A percentile compares a stretch with the other conserved stretches of the same genome.
Evolutionary conservation across 2,113 vertebrate species (phyloP).

Genomic region (Poecilia latipinna): DNA sequence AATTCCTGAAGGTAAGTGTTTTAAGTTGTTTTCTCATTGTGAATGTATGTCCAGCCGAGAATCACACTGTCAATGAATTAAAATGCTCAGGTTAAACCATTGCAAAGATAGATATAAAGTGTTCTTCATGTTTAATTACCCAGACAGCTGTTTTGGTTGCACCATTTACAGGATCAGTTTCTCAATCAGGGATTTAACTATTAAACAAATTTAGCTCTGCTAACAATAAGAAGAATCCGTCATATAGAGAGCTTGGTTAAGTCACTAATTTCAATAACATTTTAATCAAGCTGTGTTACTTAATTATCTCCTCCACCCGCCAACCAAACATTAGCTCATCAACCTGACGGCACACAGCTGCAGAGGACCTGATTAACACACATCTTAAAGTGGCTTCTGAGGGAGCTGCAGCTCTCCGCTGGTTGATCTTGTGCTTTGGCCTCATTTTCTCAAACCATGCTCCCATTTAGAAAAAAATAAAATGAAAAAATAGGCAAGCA

Average conservation of each 20-base stretch:
- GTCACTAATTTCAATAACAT: not conserved
- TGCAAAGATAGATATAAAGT: not conserved
- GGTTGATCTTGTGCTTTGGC: not conserved
- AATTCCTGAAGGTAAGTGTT: not conserved
- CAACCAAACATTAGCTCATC: not conserved
- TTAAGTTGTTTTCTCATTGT: not conserved
- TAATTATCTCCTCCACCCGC: not conserved
- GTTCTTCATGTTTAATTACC: too few species aligned
- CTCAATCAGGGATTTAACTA: too few species aligned
- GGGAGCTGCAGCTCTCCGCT: not conserved
- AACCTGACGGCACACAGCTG: not conserved
- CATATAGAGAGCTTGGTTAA: too few species aligned
- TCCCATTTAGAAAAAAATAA: not conserved
- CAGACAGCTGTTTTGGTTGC: too few species aligned
- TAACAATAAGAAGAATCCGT: too few species aligned
- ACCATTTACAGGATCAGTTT: too few species aligned
- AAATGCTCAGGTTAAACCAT: too few species aligned
- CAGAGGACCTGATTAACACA: not conserved
- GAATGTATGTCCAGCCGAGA: not conserved
- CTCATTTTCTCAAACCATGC: not conserved
- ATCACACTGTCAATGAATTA: too few species aligned
- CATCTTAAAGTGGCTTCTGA: not conserved
- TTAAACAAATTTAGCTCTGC: too few species aligned
- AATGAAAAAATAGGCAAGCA: not conserved
- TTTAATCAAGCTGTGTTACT: not conserved